Conservation (phyloP, 2,113 vertebrate species). For the Hiodon alosoides region DNA sequence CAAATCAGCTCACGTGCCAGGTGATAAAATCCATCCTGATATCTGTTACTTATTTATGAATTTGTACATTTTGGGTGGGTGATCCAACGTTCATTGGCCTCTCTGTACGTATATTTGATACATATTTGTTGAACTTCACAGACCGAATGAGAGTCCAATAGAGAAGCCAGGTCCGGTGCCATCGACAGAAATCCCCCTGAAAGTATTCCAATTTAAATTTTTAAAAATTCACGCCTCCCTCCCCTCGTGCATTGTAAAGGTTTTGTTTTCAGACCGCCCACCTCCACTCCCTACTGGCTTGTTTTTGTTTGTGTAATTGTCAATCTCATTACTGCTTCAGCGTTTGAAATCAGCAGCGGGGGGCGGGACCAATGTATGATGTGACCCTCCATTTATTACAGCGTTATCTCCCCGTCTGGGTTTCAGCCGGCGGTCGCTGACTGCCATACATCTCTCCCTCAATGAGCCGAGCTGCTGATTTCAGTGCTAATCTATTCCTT, state of each 20-base stretch:
- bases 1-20: neutral
- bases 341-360: constrained; percentile 47
- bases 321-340: constrained; percentile 55
- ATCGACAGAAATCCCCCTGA: too few species aligned
- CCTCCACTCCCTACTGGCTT: constrained; percentile 32
- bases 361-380: constrained; percentile 71
- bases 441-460: constrained; percentile 56
- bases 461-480: constrained; percentile 60
- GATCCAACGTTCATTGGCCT: too few species aligned
- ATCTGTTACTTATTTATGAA: neutral
- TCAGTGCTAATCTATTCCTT: constrained; percentile 71
- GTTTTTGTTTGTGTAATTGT: constrained; percentile 50
- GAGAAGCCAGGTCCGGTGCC: too few species aligned
- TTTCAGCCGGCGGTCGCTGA: constrained; percentile 57
- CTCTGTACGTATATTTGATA: too few species aligned
- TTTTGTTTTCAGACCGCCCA: constrained; percentile 18
- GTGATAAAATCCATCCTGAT: neutral
- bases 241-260: constrained; percentile 26
- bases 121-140: too few species aligned
- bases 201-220: too few species aligned
- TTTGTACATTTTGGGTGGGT: neutral
- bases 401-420: constrained; percentile 36
- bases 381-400: constrained; percentile 50
- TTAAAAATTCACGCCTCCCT: neutral
- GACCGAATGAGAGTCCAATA: too few species aligned